A percentile compares a stretch with the other conserved stretches of the same genome.
Evolutionary conservation across 2,888 invertebrate species (phyloP).

Genomic region (Pocota personata): DNA sequence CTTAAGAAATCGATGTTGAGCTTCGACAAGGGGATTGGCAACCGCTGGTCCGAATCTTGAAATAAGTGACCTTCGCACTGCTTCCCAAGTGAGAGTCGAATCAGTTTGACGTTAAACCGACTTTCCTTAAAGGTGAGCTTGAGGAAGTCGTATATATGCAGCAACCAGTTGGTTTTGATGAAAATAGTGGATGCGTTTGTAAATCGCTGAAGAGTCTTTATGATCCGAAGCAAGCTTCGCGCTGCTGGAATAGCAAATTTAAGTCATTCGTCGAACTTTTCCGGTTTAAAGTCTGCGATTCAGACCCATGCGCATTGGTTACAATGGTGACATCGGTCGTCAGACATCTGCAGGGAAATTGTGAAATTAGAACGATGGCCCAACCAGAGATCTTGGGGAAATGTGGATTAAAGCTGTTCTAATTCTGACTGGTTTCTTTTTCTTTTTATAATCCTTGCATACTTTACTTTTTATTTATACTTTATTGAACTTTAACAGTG

Average conservation of each 20-base stretch:
- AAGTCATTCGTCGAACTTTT: constrained; percentile 63
- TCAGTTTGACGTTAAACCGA: no score
- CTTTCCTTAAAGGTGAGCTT: constrained; percentile 15
- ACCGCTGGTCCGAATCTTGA: no score
- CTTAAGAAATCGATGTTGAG: no score
- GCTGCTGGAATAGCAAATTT: constrained; percentile 69
- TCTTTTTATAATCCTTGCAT: no score
- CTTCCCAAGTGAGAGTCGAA: no score
- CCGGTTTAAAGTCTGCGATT: constrained; percentile 64
- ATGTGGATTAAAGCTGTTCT: no score
- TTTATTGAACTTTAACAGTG: no score
- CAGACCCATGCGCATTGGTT: constrained; percentile 75
- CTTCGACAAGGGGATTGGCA: no score
- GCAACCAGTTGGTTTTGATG: not conserved
- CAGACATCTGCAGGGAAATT: constrained; percentile 13
- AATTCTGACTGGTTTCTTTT: no score
- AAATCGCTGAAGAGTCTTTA: not conserved
- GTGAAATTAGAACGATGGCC: constrained; percentile 29
- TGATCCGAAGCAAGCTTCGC: not conserved
- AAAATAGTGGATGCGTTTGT: not conserved
- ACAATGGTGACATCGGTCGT: constrained; percentile 44
- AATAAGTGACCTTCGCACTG: no score
- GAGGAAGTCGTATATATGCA: constrained; percentile 17
- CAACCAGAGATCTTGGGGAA: no score
- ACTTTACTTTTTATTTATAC: no score